A percentile compares a stretch with the other conserved stretches of the same genome.
phyloP scores from a whole-genome alignment of 1,140 invertebrate genomes.

The Linepithema humile region DNA sequence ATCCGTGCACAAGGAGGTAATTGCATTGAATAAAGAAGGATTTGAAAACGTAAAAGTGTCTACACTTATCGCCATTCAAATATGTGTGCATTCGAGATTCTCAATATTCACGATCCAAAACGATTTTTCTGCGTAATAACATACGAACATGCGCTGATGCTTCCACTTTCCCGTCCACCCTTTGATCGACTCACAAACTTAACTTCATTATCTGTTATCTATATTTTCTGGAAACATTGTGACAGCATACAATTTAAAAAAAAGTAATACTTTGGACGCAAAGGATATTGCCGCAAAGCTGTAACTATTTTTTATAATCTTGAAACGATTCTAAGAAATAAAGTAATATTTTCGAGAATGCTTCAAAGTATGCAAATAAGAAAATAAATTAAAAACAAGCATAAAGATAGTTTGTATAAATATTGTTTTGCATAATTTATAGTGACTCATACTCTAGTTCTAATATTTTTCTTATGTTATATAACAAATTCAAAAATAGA shows the following conservation, averaged over 20 bases:
- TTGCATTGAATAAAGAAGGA: slow-evolving; percentile 67
- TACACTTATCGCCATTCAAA: slow-evolving; percentile 48
- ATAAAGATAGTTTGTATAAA: no score
- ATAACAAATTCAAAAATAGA: not conserved
- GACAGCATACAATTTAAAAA: not conserved
- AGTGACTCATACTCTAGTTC: not conserved
- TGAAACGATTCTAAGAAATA: not conserved
- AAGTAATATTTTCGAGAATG: not conserved
- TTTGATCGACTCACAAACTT: slow-evolving; percentile 24
- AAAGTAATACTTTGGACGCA: not conserved
- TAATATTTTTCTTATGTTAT: not conserved
- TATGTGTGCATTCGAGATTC: slow-evolving; percentile 48
- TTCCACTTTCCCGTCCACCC: not conserved
- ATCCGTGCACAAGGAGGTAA: slow-evolving; percentile 62
- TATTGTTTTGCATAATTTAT: not conserved
- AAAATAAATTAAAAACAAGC: not conserved
- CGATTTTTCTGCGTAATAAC: slow-evolving; percentile 41
- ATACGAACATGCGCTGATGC: not conserved
- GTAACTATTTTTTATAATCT: not conserved
- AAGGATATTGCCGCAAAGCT: not conserved
- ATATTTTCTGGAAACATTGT: not conserved
- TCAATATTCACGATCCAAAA: slow-evolving; percentile 56
- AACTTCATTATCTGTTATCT: slow-evolving; percentile 20
- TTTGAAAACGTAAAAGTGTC: slow-evolving; percentile 61
- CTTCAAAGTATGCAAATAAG: not conserved